Evolutionary conservation across 2,113 vertebrate species (phyloP).

Genomic region (Rhabdornis inornatus): DNA sequence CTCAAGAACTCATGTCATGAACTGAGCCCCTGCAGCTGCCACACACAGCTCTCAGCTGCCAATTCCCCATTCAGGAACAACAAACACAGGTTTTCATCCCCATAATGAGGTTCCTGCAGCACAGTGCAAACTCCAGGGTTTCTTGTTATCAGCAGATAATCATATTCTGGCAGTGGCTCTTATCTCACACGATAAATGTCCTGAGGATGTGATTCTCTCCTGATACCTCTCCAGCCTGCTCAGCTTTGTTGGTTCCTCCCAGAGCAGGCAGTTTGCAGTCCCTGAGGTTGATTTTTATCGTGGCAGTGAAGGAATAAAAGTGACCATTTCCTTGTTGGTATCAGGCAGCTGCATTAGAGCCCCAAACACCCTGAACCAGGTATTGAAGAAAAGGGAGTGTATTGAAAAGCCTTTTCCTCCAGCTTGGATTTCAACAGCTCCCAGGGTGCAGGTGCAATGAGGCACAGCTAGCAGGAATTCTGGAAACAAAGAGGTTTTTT

Average conservation of each 20-base stretch:
- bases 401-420: neutral
- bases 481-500: neutral
- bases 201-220: constrained; percentile 58
- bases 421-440: neutral
- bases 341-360: neutral
- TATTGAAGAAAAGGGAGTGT: neutral
- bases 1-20: accelerated
- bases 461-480: neutral
- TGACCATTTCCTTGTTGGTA: constrained; percentile 7
- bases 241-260: constrained; percentile 12
- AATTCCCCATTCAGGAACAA: neutral
- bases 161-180: neutral
- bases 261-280: neutral
- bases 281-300: constrained; percentile 7
- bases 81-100: constrained; percentile 15
- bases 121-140: constrained; percentile 15
- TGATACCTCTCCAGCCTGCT: constrained; percentile 22
- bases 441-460: neutral
- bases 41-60: neutral
- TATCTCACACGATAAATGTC: constrained; percentile 5
- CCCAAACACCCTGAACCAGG: neutral
- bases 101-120: constrained; percentile 31
- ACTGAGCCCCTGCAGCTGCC: neutral
- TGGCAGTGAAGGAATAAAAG: constrained; percentile 9
- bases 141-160: constrained; percentile 61